A percentile compares a stretch with the other conserved stretches of the same genome.
Evolutionary conservation across 2,888 invertebrate species (phyloP).

Genomic region (Scaptomyza reducta): DNA sequence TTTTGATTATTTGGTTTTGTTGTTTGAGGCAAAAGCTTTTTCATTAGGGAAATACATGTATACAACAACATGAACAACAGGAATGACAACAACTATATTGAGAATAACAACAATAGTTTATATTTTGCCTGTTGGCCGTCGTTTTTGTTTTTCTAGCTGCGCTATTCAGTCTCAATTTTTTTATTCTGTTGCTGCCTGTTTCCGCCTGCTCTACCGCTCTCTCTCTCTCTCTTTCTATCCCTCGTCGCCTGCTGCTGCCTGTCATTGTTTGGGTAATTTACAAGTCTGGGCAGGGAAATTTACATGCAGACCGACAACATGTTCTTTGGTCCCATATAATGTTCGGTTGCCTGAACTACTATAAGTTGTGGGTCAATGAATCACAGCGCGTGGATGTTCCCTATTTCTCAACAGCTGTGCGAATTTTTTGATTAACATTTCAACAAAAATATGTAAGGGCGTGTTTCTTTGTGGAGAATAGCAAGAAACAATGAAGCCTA

Average conservation of each 20-base stretch:
- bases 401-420: slow-evolving; percentile 57
- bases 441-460: too few species aligned
- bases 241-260: slow-evolving; percentile 31
- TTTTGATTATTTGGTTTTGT: slow-evolving; percentile 61
- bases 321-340: slow-evolving; percentile 27
- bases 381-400: slow-evolving; percentile 58
- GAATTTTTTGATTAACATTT: slow-evolving; percentile 31
- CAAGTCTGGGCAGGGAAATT: slow-evolving; percentile 65
- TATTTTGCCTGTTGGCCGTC: slow-evolving; percentile 39
- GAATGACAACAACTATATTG: slow-evolving; percentile 7
- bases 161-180: slow-evolving; percentile 53
- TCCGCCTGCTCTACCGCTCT: not conserved
- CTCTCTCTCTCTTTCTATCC: slow-evolving; percentile 3
- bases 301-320: slow-evolving; percentile 56
- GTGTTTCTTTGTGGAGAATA: too few species aligned
- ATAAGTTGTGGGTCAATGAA: slow-evolving; percentile 68
- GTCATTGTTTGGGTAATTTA: slow-evolving; percentile 62
- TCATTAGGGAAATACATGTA: slow-evolving; percentile 65
- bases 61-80: slow-evolving; percentile 39
- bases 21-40: slow-evolving; percentile 52
- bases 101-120: slow-evolving; percentile 46
- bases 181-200: slow-evolving; percentile 24
- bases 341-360: slow-evolving; percentile 40
- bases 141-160: slow-evolving; percentile 66
- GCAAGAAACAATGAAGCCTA: not conserved